Conservation (phyloP, 2,797 vertebrate genomes). For the Microchirus variegatus region DNA sequence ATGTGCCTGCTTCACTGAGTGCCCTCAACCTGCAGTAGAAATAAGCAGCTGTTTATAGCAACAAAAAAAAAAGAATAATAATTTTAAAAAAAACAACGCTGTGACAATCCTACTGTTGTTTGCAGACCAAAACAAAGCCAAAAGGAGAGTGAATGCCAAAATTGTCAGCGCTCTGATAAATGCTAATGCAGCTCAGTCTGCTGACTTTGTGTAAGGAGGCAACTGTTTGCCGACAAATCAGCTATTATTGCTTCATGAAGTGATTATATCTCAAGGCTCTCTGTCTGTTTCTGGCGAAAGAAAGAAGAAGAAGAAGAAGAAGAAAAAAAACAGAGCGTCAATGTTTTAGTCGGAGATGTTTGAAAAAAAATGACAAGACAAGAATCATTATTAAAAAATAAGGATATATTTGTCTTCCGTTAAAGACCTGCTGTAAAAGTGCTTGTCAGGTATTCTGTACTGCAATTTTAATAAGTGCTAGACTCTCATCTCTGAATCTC, state of each 20-base stretch:
- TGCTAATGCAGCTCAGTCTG: not conserved
- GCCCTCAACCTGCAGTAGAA: not conserved
- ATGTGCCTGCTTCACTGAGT: not conserved
- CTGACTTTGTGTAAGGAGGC: not conserved
- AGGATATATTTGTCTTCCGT: too few species aligned
- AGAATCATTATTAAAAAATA: too few species aligned
- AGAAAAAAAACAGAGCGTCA: too few species aligned
- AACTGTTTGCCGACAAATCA: not conserved
- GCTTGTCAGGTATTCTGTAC: too few species aligned
- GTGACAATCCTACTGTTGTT: not conserved
- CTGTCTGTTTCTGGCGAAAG: not conserved
- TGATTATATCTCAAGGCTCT: not conserved
- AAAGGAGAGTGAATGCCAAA: not conserved
- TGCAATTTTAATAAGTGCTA: too few species aligned
- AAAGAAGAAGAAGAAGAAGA: too few species aligned
- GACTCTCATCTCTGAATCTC: too few species aligned
- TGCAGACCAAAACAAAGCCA: conserved; percentile 1
- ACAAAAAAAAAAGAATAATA: too few species aligned
- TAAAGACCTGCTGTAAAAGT: too few species aligned
- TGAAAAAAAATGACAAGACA: too few species aligned
- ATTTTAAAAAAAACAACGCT: not conserved
- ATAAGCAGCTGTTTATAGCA: not conserved
- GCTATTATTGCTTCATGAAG: not conserved
- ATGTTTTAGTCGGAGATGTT: too few species aligned
- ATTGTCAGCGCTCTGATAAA: not conserved